These are phyloP conservation scores for Neofelis nebulosa DNA, from an alignment of 2,113 vertebrate genomes.

Conservation along the genomic window DNA sequence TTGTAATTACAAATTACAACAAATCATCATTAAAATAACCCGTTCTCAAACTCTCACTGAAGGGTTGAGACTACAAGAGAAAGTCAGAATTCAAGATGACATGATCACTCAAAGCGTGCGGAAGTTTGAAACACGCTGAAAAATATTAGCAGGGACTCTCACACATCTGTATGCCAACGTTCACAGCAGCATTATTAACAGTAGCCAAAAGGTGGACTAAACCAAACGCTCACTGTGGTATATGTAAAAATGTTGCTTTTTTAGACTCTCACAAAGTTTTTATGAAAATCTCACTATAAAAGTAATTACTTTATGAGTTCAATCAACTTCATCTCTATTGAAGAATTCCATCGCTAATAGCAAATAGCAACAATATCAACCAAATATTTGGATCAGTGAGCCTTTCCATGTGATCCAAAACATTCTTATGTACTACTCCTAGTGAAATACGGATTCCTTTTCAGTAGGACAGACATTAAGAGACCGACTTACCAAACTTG, in stretches of 20 bases:
- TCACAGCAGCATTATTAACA: neutral
- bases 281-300: neutral
- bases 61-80: neutral
- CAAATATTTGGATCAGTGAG: neutral
- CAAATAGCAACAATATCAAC: neutral
- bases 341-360: neutral
- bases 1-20: neutral
- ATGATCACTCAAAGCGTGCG: neutral
- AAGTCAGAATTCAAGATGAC: neutral
- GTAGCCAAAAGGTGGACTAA: neutral
- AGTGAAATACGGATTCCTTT: neutral
- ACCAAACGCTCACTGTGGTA: neutral
- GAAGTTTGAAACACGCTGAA: neutral
- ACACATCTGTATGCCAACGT: neutral
- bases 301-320: neutral
- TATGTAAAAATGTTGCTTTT: neutral
- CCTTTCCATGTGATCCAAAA: neutral
- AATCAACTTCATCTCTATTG: neutral
- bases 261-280: neutral
- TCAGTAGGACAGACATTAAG: neutral
- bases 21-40: neutral
- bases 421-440: neutral
- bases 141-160: neutral
- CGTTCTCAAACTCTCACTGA: neutral
- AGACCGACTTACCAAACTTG: conserved; percentile 85